phyloP scores from a whole-genome alignment of 23 tunicate species.

The Ascidia mentula region DNA sequence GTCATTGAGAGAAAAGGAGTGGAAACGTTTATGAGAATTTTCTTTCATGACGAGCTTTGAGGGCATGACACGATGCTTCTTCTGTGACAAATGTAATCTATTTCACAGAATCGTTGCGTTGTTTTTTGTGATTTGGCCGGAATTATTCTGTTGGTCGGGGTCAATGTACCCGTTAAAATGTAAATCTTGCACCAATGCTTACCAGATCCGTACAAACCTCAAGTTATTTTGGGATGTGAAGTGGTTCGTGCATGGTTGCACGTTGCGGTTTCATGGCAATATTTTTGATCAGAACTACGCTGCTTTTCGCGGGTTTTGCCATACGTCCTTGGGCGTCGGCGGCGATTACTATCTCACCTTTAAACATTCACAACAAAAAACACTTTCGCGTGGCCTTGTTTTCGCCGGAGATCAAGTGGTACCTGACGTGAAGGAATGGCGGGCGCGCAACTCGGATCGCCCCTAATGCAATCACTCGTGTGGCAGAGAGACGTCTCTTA shows the following conservation, averaged over 20 bases:
- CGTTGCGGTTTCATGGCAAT: neutral
- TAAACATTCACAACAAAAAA: neutral
- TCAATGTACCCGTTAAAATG: too few relatives aligned
- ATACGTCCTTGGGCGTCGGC: neutral
- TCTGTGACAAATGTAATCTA: too few relatives aligned
- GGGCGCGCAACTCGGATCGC: neutral
- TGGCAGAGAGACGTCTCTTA: neutral
- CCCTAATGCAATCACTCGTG: constrained; percentile 6
- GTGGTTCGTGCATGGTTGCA: neutral
- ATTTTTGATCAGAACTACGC: neutral
- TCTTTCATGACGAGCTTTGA: too few relatives aligned
- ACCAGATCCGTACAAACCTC: too few relatives aligned
- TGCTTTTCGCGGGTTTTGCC: too few relatives aligned
- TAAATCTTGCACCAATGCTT: too few relatives aligned
- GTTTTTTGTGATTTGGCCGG: too few relatives aligned
- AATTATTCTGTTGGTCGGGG: too few relatives aligned
- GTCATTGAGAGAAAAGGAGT: too few relatives aligned
- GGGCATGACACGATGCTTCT: too few relatives aligned
- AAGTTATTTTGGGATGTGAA: neutral
- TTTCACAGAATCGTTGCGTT: too few relatives aligned
- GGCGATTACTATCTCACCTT: neutral
- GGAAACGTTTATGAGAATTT: too few relatives aligned
- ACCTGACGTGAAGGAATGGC: neutral
- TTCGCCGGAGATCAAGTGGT: neutral
- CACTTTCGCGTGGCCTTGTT: neutral